phyloP scores from a whole-genome alignment of 2,113 vertebrate species.

The Chaetura pelagica region DNA sequence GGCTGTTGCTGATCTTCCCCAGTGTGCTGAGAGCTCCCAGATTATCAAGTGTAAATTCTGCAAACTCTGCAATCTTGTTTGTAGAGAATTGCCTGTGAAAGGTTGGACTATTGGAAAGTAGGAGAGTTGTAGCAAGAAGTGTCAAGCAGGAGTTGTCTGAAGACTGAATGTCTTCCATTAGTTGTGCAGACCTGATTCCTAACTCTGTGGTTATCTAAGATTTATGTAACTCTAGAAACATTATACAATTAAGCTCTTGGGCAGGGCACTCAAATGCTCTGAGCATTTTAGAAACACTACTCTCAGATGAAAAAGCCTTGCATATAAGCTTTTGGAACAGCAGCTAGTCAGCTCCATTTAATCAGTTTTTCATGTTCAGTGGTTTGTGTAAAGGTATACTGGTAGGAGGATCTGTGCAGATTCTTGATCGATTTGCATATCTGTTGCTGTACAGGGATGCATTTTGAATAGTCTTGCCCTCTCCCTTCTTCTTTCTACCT shows the following conservation, averaged over 20 bases:
- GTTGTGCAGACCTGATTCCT: background rate
- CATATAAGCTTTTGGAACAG: background rate
- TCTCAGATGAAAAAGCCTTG: background rate
- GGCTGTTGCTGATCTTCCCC: background rate
- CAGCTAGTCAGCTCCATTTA: background rate
- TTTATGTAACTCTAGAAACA: background rate
- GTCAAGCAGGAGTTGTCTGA: background rate
- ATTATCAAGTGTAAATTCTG: background rate
- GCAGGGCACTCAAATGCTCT: background rate
- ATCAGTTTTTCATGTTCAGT: background rate
- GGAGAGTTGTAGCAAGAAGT: background rate
- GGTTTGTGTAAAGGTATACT: background rate
- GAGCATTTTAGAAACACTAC: background rate
- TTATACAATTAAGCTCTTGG: no score
- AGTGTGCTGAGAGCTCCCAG: background rate
- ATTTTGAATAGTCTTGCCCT: background rate
- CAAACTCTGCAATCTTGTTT: background rate
- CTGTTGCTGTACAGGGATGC: background rate
- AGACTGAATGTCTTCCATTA: background rate
- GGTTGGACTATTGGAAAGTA: background rate
- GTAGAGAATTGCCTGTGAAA: background rate
- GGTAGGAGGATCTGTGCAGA: background rate
- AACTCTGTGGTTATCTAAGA: background rate
- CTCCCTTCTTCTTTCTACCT: background rate
- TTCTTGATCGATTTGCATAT: background rate